These are phyloP conservation scores for Patella ulyssiponensis DNA, from an alignment of 2,888 invertebrate species.

Conservation along the genomic window DNA sequence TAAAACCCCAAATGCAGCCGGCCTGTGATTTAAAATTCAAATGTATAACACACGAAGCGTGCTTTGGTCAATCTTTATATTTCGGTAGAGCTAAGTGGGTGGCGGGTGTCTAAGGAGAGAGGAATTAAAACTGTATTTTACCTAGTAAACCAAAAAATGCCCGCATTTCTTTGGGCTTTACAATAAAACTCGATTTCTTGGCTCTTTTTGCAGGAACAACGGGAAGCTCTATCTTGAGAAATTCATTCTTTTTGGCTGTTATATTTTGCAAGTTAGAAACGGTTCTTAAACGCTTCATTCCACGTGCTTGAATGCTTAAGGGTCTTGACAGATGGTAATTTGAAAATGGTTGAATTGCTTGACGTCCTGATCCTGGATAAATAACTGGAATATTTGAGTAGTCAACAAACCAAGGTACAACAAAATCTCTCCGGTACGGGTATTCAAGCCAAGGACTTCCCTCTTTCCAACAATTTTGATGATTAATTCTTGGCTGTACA, in stretches of 20 bases:
- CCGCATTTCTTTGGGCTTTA: conserved; percentile 63
- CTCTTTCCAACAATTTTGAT: no score
- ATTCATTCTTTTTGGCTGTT: background rate
- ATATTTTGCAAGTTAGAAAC: background rate
- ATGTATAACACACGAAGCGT: no score
- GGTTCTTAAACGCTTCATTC: conserved; percentile 5
- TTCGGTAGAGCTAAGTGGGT: no score
- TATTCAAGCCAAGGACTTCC: background rate
- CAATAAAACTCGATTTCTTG: conserved; percentile 44
- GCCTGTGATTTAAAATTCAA: no score
- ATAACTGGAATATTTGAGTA: no score
- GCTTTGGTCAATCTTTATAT: no score
- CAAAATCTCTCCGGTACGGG: background rate
- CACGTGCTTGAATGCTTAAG: background rate
- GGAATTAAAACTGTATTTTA: conserved; percentile 24
- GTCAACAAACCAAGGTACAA: background rate
- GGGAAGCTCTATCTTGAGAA: background rate
- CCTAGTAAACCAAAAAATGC: conserved; percentile 62
- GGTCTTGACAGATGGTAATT: background rate
- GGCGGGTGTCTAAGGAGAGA: no score
- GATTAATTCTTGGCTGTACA: background rate
- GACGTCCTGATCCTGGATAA: no score
- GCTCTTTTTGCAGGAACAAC: conserved; percentile 23
- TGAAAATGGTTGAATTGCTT: background rate
- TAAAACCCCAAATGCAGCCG: no score